Percentiles rank a stretch among this genome's conserved stretches.
phyloP scores from a whole-genome alignment of 2,888 invertebrate genomes.

The Ryuthela nishihirai region DNA sequence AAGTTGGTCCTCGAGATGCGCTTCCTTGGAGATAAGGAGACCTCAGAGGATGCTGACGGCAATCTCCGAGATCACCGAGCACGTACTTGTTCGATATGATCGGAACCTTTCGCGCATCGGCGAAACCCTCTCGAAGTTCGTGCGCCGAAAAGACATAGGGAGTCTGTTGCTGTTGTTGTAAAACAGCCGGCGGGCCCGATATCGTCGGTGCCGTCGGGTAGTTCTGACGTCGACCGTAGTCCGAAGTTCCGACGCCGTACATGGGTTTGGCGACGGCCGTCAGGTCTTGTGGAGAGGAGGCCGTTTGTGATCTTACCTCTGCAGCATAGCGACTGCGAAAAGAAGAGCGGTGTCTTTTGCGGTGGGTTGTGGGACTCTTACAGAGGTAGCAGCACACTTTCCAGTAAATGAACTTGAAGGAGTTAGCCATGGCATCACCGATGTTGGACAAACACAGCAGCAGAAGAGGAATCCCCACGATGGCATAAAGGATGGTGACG shows the following conservation, averaged over 20 bases:
- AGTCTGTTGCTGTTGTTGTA: background rate
- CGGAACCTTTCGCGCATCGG: conserved; percentile 50
- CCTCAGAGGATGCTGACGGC: conserved; percentile 3
- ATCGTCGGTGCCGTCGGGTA: background rate
- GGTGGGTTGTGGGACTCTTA: conserved; percentile 63
- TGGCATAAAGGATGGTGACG: conserved; percentile 92
- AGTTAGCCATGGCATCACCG: conserved; percentile 89
- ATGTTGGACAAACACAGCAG: conserved; percentile 89
- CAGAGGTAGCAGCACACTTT: conserved; percentile 81
- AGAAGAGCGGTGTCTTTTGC: too few relatives aligned
- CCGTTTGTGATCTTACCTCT: too few relatives aligned
- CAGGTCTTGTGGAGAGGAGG: too few relatives aligned
- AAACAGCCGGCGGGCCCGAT: background rate
- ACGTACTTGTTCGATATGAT: conserved; percentile 70
- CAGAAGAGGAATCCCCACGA: conserved; percentile 90
- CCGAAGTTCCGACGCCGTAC: too few relatives aligned
- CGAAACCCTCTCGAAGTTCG: conserved; percentile 5
- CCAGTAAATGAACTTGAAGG: conserved; percentile 92
- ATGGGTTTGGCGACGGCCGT: too few relatives aligned
- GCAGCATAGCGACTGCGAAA: too few relatives aligned
- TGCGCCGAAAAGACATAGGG: background rate
- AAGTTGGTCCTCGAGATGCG: conserved; percentile 4
- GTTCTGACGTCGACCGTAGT: background rate
- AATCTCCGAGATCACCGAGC: conserved; percentile 45
- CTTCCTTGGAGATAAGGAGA: background rate